phyloP scores from a whole-genome alignment of 2,888 invertebrate genomes.

The Lochmaea capreae region DNA sequence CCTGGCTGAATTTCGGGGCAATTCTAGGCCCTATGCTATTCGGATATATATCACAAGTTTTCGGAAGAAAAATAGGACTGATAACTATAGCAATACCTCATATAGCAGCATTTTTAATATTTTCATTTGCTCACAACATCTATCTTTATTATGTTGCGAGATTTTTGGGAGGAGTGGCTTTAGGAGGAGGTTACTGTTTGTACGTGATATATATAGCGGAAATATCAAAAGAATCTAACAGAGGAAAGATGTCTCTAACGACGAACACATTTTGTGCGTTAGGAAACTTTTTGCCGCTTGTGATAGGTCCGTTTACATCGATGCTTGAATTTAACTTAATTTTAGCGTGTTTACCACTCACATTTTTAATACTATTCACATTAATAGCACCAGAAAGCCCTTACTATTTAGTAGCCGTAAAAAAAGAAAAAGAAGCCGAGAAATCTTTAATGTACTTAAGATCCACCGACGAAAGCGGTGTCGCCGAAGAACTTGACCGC shows the following conservation, averaged over 20 bases:
- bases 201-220: constrained; percentile 90
- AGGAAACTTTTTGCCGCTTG: constrained; percentile 78
- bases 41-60: constrained; percentile 73
- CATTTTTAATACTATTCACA: constrained; percentile 69
- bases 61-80: constrained; percentile 77
- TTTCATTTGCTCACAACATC: constrained; percentile 49
- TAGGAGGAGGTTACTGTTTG: constrained; percentile 78
- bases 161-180: constrained; percentile 71
- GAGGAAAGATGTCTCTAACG: constrained; percentile 77
- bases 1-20: constrained; percentile 66
- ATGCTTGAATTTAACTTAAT: constrained; percentile 73
- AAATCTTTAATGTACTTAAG: constrained; percentile 75
- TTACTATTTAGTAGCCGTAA: constrained; percentile 72
- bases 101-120: constrained; percentile 48
- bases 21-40: constrained; percentile 76
- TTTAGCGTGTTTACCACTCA: constrained; percentile 62
- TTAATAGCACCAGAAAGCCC: constrained; percentile 86
- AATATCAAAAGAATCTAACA: constrained; percentile 78
- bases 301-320: constrained; percentile 76
- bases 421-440: constrained; percentile 72
- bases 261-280: constrained; percentile 78
- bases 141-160: constrained; percentile 62
- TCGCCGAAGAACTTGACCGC: constrained; percentile 69
- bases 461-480: constrained; percentile 72
- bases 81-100: constrained; percentile 65